These are phyloP conservation scores for Tenthredo notha DNA, from an alignment of 2,888 invertebrate genomes.

Conservation along the genomic window DNA sequence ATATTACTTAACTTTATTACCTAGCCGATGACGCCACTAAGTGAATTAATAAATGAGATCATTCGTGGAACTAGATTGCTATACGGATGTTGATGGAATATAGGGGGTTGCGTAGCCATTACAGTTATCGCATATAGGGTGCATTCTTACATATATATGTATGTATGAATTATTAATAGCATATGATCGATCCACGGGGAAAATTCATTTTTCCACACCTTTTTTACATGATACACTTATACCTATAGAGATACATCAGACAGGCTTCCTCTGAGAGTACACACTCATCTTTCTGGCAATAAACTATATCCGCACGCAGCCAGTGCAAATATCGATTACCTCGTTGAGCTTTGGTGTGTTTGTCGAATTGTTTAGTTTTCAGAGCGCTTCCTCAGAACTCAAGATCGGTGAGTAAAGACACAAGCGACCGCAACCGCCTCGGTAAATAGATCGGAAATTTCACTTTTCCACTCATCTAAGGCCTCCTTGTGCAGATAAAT, in stretches of 20 bases:
- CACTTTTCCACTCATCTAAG: background rate
- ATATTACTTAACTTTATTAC: conserved; percentile 72
- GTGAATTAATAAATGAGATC: conserved; percentile 65
- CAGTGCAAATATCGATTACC: conserved; percentile 11
- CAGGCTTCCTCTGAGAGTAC: background rate
- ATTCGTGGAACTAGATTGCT: conserved; percentile 52
- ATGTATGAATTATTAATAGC: too few relatives aligned
- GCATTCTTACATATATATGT: conserved; percentile 17
- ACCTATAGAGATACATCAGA: background rate
- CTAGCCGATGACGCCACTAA: conserved; percentile 63
- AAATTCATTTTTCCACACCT: background rate
- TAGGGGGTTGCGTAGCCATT: conserved; percentile 13
- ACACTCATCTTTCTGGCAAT: background rate
- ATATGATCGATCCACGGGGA: background rate
- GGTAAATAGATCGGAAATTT: background rate
- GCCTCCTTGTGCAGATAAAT: background rate
- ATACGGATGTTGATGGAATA: conserved; percentile 28
- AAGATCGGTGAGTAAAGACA: background rate
- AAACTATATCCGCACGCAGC: background rate
- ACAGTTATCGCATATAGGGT: background rate
- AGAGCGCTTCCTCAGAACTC: background rate
- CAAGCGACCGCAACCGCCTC: background rate
- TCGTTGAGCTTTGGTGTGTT: conserved; percentile 13
- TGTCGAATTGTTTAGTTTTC: conserved; percentile 11
- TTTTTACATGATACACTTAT: background rate